Evolutionary conservation across 2,888 invertebrate species (phyloP).

Genomic region (Amiota minor): DNA sequence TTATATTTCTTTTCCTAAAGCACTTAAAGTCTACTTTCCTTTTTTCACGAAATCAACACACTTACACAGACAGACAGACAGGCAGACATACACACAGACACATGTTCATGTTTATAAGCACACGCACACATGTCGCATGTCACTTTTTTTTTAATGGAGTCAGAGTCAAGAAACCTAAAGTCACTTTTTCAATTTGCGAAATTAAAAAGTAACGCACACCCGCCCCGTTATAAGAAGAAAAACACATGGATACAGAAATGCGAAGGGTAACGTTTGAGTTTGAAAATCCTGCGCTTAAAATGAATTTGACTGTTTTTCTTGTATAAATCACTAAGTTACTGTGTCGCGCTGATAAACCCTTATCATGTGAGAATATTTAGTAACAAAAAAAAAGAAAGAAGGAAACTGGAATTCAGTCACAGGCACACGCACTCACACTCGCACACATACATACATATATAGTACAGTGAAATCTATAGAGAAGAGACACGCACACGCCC

Average conservation of each 20-base stretch:
- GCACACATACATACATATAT: constrained; percentile 21
- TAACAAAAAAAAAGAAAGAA: constrained; percentile 15
- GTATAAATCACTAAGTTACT: constrained; percentile 66
- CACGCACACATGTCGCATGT: constrained; percentile 44
- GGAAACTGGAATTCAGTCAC: neutral
- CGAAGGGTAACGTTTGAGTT: too few species aligned
- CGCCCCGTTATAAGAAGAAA: neutral
- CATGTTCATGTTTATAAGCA: constrained; percentile 30
- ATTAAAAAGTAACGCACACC: constrained; percentile 44
- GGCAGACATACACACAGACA: constrained; percentile 6
- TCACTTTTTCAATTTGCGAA: constrained; percentile 70
- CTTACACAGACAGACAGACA: neutral
- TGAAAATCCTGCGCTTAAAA: too few species aligned
- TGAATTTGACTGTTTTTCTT: neutral
- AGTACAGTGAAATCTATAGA: constrained; percentile 23
- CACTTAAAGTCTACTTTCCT: neutral
- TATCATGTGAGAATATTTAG: constrained; percentile 58
- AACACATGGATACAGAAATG: constrained; percentile 38
- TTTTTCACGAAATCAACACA: neutral
- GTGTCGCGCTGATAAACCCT: constrained; percentile 68
- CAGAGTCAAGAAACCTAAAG: constrained; percentile 64
- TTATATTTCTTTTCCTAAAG: neutral
- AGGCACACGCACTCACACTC: constrained; percentile 18
- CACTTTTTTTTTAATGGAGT: constrained; percentile 50
- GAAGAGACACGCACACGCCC: constrained; percentile 20